A percentile compares a stretch with the other conserved stretches of the same genome.
phyloP scores from a whole-genome alignment of 2,113 vertebrate species.

The Setophaga coronata region DNA sequence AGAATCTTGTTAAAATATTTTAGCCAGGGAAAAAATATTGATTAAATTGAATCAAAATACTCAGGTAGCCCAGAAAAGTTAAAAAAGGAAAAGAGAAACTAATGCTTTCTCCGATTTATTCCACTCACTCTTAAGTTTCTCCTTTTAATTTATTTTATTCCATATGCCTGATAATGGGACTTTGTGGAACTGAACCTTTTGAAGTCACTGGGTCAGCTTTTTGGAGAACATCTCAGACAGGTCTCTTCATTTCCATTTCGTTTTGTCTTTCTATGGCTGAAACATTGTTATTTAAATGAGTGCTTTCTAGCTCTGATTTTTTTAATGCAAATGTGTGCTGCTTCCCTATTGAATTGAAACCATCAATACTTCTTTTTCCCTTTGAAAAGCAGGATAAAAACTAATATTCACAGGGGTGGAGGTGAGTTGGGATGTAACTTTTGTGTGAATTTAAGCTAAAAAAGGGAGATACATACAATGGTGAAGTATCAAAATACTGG shows the following conservation, averaged over 20 bases:
- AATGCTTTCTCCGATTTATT: background rate
- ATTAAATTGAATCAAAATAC: background rate
- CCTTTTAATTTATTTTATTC: background rate
- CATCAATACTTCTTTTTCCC: background rate
- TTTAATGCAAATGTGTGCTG: background rate
- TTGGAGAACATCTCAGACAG: background rate
- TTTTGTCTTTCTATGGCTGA: background rate
- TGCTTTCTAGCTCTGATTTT: background rate
- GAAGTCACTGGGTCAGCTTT: background rate
- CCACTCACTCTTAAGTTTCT: background rate
- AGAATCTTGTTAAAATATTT: background rate
- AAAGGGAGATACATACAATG: background rate
- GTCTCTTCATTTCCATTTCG: background rate
- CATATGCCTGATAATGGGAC: background rate
- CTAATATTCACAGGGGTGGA: background rate
- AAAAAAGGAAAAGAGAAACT: background rate
- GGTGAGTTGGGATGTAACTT: background rate
- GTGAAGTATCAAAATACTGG: background rate
- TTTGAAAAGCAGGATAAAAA: background rate
- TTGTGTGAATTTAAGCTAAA: background rate
- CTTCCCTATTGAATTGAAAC: background rate
- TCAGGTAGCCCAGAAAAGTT: background rate
- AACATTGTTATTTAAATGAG: conserved; percentile 17
- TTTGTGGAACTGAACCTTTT: background rate
- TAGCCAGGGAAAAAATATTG: background rate